phyloP scores from a whole-genome alignment of 2,888 invertebrate species.

The Muschampia staudingeri region DNA sequence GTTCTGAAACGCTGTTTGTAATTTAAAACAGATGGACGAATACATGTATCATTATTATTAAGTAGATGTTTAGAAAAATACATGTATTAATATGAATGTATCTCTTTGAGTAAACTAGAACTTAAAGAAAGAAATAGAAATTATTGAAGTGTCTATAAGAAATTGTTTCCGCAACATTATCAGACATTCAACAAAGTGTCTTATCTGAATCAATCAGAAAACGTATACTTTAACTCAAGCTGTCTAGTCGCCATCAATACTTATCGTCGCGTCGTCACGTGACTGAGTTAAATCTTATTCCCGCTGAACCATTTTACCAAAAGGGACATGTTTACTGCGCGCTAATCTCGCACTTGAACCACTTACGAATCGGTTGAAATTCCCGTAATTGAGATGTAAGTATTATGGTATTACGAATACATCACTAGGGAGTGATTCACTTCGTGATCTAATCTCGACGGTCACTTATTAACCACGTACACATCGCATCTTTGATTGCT shows the following conservation, averaged over 20 bases:
- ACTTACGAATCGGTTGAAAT: not conserved
- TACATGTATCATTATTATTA: no score
- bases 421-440: constrained; percentile 48
- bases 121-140: no score
- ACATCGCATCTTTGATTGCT: constrained; percentile 56
- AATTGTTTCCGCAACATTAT: no score
- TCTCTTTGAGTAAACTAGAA: no score
- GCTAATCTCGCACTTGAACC: not conserved
- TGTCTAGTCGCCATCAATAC: not conserved
- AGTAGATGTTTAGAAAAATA: no score
- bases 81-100: no score
- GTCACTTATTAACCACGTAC: constrained; percentile 54
- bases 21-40: no score
- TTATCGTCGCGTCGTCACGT: not conserved
- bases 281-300: not conserved
- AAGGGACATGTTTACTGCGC: not conserved
- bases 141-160: no score
- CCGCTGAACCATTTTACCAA: no score
- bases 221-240: not conserved
- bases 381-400: constrained; percentile 6
- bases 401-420: not conserved
- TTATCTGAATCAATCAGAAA: not conserved
- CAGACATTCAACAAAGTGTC: no score
- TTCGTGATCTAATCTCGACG: constrained; percentile 58
- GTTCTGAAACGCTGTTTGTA: no score